Evolutionary conservation across 1,140 invertebrate species (phyloP), one percentile per base, ranked within the genome.

Genomic region (Lanistes nyassanus): DNA sequence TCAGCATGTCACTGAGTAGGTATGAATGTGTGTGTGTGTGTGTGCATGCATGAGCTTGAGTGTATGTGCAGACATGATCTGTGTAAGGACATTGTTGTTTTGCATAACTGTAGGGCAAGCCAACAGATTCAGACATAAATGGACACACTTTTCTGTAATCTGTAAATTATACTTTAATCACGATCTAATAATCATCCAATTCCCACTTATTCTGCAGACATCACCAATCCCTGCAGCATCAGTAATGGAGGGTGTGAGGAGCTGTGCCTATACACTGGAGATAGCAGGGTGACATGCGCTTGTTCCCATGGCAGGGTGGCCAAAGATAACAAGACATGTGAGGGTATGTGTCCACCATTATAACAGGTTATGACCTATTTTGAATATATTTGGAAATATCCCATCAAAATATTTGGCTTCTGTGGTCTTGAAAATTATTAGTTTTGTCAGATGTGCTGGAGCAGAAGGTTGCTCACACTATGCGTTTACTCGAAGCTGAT

Each of bases 241-340:
- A 91, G 92, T 83, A 95, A 95, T 89, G 95, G 94, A 11, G 93
- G 92, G 4, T 97, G 96, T 90, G 90, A 90, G 71, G 93, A 95
- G 79, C 89, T 97, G 31, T 97, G 96, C 86, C 90, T 97, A 19
- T 96, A 91, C 86, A 92, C 93, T 82, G 94, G 94, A 6, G 72
- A 80, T n/a, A 90, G 89, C 26, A 88, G 90, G 60, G 90, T 91
- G 0, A 92, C 93, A 53, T 99, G 98, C 88, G 95, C 95, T 26
- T 99, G 98, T 89, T 95, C 98, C 0, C 94, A 94, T 1, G 98
- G 98, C 3, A 93, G 94, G 80, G 83, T 92, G 26, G 91, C 91
- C 0, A 91, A 91, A 9, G 88, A 91, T 79, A 88, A 87, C n/a
- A 94, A 93, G 84, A 90, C 80, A 42, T 99, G 98, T 86, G 84